Evolutionary conservation across 1,140 invertebrate species (phyloP).

Genomic region (Mylabris phalerata): DNA sequence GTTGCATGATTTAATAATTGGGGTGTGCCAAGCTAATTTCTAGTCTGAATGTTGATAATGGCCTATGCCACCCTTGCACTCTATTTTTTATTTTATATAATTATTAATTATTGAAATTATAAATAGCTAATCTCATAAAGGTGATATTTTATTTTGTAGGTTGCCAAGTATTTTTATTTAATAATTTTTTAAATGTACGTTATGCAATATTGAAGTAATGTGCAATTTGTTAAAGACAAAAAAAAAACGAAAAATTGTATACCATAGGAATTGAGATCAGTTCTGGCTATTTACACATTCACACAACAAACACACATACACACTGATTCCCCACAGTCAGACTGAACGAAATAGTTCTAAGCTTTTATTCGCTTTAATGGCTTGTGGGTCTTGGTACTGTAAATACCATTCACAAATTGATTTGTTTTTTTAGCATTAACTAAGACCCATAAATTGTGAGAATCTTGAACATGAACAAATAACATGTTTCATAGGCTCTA

Average conservation of each 20-base stretch:
- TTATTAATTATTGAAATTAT: background rate
- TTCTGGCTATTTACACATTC: background rate
- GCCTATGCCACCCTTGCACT: slow-evolving; percentile 18
- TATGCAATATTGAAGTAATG: slow-evolving; percentile 11
- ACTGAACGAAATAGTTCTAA: slow-evolving; percentile 21
- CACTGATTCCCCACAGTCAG: slow-evolving; percentile 10
- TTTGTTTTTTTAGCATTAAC: slow-evolving; percentile 9
- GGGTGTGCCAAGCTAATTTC: slow-evolving; percentile 31
- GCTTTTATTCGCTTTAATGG: slow-evolving; percentile 27
- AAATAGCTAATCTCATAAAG: slow-evolving; percentile 17
- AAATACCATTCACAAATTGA: slow-evolving; percentile 16
- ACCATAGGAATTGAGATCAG: slow-evolving; percentile 26
- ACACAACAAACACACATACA: too few relatives aligned
- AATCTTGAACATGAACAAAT: slow-evolving; percentile 3
- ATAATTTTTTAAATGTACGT: slow-evolving; percentile 16
- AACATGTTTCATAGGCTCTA: slow-evolving; percentile 28
- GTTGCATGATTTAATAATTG: slow-evolving; percentile 8
- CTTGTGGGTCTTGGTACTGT: slow-evolving; percentile 25
- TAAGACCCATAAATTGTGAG: slow-evolving; percentile 22
- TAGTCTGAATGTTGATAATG: slow-evolving; percentile 26
- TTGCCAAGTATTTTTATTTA: slow-evolving; percentile 19
- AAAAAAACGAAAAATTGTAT: slow-evolving; percentile 13
- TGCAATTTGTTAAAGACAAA: background rate
- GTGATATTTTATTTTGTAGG: slow-evolving; percentile 25
- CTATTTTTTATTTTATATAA: slow-evolving; percentile 9